Evolutionary conservation across 2,888 invertebrate species (phyloP).

Genomic region (Lithophane ornitopus): DNA sequence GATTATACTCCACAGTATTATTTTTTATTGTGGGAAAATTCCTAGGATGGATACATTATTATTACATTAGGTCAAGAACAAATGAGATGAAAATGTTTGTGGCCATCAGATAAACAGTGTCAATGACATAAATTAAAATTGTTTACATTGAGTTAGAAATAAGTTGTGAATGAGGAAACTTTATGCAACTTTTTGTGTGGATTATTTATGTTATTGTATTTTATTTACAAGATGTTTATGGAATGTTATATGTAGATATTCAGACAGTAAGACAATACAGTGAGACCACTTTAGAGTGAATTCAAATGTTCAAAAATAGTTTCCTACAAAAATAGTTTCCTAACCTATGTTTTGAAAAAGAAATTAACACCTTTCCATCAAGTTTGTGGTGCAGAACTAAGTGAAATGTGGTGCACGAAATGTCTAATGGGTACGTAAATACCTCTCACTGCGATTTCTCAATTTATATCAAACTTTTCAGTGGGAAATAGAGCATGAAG

Average conservation of each 20-base stretch:
- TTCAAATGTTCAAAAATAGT: slow-evolving; percentile 47
- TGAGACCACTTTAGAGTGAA: slow-evolving; percentile 1
- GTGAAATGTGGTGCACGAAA: slow-evolving; percentile 62
- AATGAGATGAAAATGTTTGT: slow-evolving; percentile 36
- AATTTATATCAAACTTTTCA: slow-evolving; percentile 77
- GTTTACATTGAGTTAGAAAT: slow-evolving; percentile 21
- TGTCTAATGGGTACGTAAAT: slow-evolving; percentile 70
- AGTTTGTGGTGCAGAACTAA: slow-evolving; percentile 60
- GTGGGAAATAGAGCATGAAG: slow-evolving; percentile 81
- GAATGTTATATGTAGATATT: not conserved
- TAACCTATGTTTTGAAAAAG: slow-evolving; percentile 40
- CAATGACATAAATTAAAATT: slow-evolving; percentile 43
- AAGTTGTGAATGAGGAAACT: slow-evolving; percentile 16
- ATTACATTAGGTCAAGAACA: slow-evolving; percentile 49
- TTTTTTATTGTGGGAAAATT: slow-evolving; percentile 49
- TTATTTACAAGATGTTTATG: not conserved
- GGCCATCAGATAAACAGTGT: slow-evolving; percentile 34
- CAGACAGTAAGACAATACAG: not conserved
- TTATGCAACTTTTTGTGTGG: not conserved
- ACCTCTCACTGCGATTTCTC: slow-evolving; percentile 80
- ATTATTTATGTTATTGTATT: not conserved
- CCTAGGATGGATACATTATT: slow-evolving; percentile 19
- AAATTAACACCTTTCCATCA: slow-evolving; percentile 27
- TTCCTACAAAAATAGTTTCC: slow-evolving; percentile 51
- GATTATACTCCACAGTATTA: not conserved